Evolutionary conservation across 2,113 vertebrate species (phyloP).

Genomic region (Turnix velox): DNA sequence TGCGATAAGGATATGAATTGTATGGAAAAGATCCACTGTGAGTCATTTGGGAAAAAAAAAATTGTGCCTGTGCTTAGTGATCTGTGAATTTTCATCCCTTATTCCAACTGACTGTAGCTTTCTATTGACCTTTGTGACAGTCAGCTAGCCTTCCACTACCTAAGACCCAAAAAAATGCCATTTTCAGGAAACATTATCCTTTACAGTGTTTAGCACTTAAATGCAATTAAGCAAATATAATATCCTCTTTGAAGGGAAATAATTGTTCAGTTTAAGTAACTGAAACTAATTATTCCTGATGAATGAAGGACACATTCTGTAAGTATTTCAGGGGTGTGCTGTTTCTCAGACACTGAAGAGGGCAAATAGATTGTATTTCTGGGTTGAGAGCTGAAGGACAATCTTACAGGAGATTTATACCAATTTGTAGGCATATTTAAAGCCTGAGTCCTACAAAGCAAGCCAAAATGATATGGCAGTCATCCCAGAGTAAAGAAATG

Average conservation of each 20-base stretch:
- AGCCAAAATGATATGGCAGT: slow-evolving; percentile 28
- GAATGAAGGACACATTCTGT: slow-evolving; percentile 50
- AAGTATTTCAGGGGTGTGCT: slow-evolving; percentile 27
- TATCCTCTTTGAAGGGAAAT: slow-evolving; percentile 67
- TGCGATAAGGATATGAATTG: slow-evolving; percentile 18
- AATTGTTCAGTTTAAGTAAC: slow-evolving; percentile 61
- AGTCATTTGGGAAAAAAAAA: not conserved
- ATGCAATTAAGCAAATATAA: slow-evolving; percentile 69
- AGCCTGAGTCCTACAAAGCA: not conserved
- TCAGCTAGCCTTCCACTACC: not conserved
- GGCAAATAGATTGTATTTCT: slow-evolving; percentile 8
- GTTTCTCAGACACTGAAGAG: slow-evolving; percentile 29
- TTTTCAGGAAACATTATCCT: slow-evolving; percentile 52
- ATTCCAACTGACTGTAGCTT: slow-evolving; percentile 22
- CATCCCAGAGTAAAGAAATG: slow-evolving; percentile 11
- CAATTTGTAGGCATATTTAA: slow-evolving; percentile 31
- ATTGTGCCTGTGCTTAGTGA: not conserved
- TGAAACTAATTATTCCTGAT: slow-evolving; percentile 62
- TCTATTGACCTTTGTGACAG: slow-evolving; percentile 21
- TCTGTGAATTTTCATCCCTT: not conserved
- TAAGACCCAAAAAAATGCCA: not conserved
- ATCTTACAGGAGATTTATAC: not conserved
- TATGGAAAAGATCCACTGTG: not conserved
- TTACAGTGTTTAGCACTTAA: slow-evolving; percentile 61
- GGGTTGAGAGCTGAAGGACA: not conserved